phyloP scores from a whole-genome alignment of 2,888 invertebrate species.

The Thera britannica region DNA sequence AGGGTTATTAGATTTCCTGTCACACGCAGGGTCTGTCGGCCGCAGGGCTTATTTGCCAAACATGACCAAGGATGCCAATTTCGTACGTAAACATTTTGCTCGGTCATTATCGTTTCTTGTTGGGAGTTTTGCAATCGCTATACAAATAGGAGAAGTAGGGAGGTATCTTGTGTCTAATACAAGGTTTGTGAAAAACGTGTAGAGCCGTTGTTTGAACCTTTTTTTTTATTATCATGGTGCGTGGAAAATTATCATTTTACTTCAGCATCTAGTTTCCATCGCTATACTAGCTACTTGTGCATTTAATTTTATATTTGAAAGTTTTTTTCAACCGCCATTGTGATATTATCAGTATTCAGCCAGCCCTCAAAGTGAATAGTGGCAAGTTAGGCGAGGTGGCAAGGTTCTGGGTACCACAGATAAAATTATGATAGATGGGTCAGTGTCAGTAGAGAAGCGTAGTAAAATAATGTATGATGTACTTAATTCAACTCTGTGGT shows the following conservation, averaged over 20 bases:
- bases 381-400: too few relatives aligned
- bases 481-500: neutral
- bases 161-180: constrained; percentile 4
- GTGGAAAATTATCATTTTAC: too few relatives aligned
- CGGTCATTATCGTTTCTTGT: constrained; percentile 69
- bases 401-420: constrained; percentile 14
- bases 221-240: too few relatives aligned
- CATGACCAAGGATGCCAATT: constrained; percentile 72
- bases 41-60: constrained; percentile 75
- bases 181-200: neutral
- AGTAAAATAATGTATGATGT: neutral
- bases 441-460: constrained; percentile 1
- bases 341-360: constrained; percentile 65
- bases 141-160: constrained; percentile 7
- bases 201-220: neutral
- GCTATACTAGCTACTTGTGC: constrained; percentile 18
- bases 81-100: constrained; percentile 74
- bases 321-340: constrained; percentile 57
- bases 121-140: constrained; percentile 50
- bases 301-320: constrained; percentile 49
- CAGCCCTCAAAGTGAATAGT: constrained; percentile 51
- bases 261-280: neutral
- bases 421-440: constrained; percentile 32
- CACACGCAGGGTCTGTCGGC: constrained; percentile 68
- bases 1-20: constrained; percentile 79